Percentiles rank a stretch among this genome's conserved stretches.
Conservation (phyloP, 2,888 invertebrate species). For the Xanthia icteritia region DNA sequence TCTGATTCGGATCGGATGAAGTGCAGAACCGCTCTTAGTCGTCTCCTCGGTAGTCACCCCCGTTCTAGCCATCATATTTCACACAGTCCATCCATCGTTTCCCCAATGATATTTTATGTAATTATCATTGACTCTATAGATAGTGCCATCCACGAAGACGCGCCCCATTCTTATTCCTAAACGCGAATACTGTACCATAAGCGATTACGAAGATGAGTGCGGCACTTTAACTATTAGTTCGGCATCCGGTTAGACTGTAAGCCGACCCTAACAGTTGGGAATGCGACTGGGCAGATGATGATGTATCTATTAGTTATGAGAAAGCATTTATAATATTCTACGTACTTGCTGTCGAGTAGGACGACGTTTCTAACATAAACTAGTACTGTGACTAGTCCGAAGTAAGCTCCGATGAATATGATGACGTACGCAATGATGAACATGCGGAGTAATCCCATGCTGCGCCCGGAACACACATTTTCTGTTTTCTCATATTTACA, state of each 20-base stretch:
- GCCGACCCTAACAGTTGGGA: neutral
- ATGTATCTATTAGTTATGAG: neutral
- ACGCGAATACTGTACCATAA: too few relatives aligned
- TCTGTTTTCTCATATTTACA: slow-evolving; percentile 52
- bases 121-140: too few relatives aligned
- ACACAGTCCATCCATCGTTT: too few relatives aligned
- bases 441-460: slow-evolving; percentile 81
- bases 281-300: too few relatives aligned
- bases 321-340: slow-evolving; percentile 28
- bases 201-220: too few relatives aligned
- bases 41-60: neutral
- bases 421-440: slow-evolving; percentile 81
- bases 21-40: neutral
- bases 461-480: slow-evolving; percentile 53
- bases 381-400: slow-evolving; percentile 80
- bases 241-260: neutral
- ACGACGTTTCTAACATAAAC: slow-evolving; percentile 79
- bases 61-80: neutral
- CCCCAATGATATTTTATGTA: neutral
- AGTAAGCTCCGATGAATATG: slow-evolving; percentile 78
- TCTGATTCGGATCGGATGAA: neutral
- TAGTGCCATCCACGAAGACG: too few relatives aligned
- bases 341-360: slow-evolving; percentile 74
- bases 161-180: too few relatives aligned
- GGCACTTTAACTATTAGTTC: too few relatives aligned